Base-by-base conservation (phyloP, 2,888 invertebrate genomes). In the Drosophila bunnanda region DNA sequence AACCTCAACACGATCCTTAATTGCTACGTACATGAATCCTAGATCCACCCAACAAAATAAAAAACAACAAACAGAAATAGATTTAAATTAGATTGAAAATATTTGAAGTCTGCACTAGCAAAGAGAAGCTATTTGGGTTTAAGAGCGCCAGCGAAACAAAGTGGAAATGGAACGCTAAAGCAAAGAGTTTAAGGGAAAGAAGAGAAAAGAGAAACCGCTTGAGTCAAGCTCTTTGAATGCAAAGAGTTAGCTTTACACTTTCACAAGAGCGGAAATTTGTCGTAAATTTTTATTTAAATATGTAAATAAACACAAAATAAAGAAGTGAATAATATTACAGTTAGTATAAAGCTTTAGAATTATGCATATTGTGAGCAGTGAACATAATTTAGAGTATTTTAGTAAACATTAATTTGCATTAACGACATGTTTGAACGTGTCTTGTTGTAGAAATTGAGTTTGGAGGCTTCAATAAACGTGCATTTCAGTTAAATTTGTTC, bases 91-190 rank as follows among this genome's bases (percentile, higher is more conserved):
- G 17, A 30, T 32, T 38, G 58, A 13, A 25, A 1, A 36, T 17
- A 15, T 57, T 57, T 22, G 10, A 20, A 32, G 10, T 2, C 36
- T 38, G 12, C 28, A 44, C 6, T 46, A n/a, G 20, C 1, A 41
- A 8, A 44, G 15, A 39, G 4, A 7, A 2, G 4, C 2, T 15
- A 50, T 15, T 15, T 50, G 2, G 8, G 10, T 0, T 41, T 10
- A 50, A 65, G 50, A 53, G 70, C 41, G 25, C 44, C 60, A 53
- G 12, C 13, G 80, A 66, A 77, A 81, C 81, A 43, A 68, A 46
- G 1, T 77, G 80, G 77, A 75, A 81, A 17, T 34, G 80, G 17
- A 83, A 81, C 83, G 38, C 9, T 0, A 15, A 3, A 43, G 22
- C 13, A 57, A 39, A 77, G 75, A 58, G 69, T 8, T 4, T 4